A percentile compares a stretch with the other conserved stretches of the same genome.
These are phyloP conservation scores for Rhyacichthys aspro DNA, from an alignment of 2,797 vertebrate genomes.

Conservation along the genomic window DNA sequence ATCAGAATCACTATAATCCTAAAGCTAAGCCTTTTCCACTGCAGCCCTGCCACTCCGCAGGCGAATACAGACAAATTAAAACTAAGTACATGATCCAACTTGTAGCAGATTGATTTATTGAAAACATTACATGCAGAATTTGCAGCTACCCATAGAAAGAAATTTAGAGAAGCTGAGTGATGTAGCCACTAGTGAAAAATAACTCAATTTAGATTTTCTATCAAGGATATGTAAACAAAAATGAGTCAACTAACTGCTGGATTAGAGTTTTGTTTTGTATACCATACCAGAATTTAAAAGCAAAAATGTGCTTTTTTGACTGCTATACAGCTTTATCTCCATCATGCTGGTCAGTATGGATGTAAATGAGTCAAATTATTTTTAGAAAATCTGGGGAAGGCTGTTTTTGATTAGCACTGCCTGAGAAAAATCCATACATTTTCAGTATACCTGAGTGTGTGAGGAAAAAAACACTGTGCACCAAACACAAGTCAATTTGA, in stretches of 20 bases:
- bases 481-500: background rate
- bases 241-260: no score
- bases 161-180: background rate
- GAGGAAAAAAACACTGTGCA: background rate
- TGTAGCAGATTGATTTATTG: conserved; percentile 39
- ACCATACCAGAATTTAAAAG: no score
- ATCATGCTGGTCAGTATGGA: no score
- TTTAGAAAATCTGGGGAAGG: background rate
- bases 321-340: no score
- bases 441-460: background rate
- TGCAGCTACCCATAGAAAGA: conserved; percentile 18
- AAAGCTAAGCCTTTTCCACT: conserved; percentile 42
- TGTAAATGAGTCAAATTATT: background rate
- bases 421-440: background rate
- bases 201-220: conserved; percentile 16
- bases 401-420: background rate
- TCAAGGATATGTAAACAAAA: conserved; percentile 3
- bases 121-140: conserved; percentile 30
- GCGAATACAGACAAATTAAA: conserved; percentile 43
- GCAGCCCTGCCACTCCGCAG: conserved; percentile 34
- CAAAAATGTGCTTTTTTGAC: no score
- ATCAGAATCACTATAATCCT: conserved; percentile 69
- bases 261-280: no score
- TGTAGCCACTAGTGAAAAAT: conserved; percentile 19
- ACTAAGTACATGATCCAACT: conserved; percentile 39